phyloP scores from a whole-genome alignment of 2,797 vertebrate genomes.

The Amblyraja radiata region DNA sequence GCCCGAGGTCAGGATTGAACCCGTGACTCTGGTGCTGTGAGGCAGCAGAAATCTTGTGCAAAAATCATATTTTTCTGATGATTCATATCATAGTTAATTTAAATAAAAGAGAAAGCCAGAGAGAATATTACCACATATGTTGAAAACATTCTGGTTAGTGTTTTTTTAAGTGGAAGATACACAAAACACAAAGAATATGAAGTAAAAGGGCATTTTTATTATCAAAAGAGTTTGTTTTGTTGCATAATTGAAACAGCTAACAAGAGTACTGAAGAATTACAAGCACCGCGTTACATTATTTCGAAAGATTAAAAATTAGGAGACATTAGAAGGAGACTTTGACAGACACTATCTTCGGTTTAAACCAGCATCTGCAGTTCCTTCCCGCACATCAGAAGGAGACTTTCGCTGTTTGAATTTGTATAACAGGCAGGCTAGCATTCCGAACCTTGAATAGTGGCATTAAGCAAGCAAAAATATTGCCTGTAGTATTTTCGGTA shows the following conservation, averaged over 20 bases:
- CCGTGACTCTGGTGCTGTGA: no score
- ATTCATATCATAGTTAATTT: no score
- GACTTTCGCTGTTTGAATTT: background rate
- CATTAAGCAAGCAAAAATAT: constrained; percentile 15
- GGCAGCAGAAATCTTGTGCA: no score
- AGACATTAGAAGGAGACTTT: constrained; percentile 20
- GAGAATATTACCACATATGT: background rate
- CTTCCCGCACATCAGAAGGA: background rate
- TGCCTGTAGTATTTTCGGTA: background rate
- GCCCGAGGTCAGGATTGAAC: no score
- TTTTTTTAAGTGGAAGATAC: no score
- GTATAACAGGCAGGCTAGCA: background rate
- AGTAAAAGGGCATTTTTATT: constrained; percentile 24
- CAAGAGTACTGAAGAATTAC: constrained; percentile 7
- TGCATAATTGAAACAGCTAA: constrained; percentile 31
- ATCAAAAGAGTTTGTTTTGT: constrained; percentile 18
- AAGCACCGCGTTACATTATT: constrained; percentile 32
- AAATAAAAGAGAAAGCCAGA: background rate
- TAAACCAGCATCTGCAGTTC: no score
- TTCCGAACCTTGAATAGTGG: background rate
- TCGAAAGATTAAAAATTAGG: background rate
- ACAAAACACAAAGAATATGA: background rate
- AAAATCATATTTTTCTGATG: no score
- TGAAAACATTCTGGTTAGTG: no score
- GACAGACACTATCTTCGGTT: background rate